Evolutionary conservation across 2,113 vertebrate species (phyloP).

Genomic region (Probosciger aterrimus): DNA sequence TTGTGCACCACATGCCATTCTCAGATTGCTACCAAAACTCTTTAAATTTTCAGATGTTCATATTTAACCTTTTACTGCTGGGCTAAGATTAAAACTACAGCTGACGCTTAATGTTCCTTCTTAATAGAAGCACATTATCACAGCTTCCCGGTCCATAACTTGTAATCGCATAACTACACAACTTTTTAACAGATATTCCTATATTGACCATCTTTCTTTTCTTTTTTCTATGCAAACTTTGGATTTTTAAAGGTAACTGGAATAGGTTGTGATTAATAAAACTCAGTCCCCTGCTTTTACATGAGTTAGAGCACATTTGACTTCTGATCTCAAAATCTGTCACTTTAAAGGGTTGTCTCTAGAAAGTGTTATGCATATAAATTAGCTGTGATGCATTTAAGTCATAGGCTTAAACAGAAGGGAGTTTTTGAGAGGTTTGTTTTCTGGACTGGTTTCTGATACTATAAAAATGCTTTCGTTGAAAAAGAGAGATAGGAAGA

Average conservation of each 20-base stretch:
- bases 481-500: background rate
- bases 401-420: background rate
- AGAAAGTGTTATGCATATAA: background rate
- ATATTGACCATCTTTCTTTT: background rate
- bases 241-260: background rate
- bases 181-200: background rate
- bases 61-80: background rate
- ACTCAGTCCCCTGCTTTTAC: background rate
- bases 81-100: background rate
- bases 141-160: background rate
- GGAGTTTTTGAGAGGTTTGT: background rate
- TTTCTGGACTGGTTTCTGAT: background rate
- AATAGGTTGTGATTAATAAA: background rate
- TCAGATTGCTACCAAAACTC: background rate
- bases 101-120: background rate
- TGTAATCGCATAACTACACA: background rate
- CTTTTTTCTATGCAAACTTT: background rate
- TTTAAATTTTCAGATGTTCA: background rate
- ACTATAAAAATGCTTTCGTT: background rate
- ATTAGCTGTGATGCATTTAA: background rate
- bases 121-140: background rate
- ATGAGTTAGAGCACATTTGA: background rate
- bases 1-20: background rate
- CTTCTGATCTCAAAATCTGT: background rate
- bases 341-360: background rate